Evolutionary conservation across 2,113 vertebrate genomes (phyloP), one percentile per base, ranked within the genome.

Genomic region (Proterorhinus semilunaris): DNA sequence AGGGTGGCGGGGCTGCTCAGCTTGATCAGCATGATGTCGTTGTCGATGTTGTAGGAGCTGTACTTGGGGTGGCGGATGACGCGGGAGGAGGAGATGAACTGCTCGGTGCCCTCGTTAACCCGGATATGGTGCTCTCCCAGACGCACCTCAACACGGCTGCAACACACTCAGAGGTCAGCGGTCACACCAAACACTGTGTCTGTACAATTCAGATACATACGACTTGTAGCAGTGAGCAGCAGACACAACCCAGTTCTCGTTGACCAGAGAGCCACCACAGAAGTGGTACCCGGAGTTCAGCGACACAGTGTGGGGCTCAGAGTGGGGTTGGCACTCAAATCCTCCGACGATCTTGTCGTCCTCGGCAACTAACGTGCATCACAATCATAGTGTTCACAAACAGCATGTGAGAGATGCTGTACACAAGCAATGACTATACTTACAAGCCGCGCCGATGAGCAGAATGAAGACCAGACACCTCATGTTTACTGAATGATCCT

Each of bases 11-110:
- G 80, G 0, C 53, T 9, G 0, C 61, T 16, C 78, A 93, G 76
- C 53, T 92, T 93, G 73, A 94, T 84, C 64, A 94, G 67, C 93
- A 94, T 93, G 86, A 94, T 89, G 91, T 94, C 93, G 0, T 92
- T 90, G 70, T 92, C 82, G 0, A 93, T 80, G 62, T 17, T 75
- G 48, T 47, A 85, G 6, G 74, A 71, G 10, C 81, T 54, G 1
- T 91, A 92, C 15, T 12, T 6, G 0, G 91, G 92, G n/a, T 93
- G 86, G 0, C 69, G 75, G 87, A 91, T 78, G 46, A 85, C 52
- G 0, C 6, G 57, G 0, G 75, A 63, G 0, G 90, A 74, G 0
- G 48, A 0, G 2, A 86, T 77, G 59, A 79, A 74, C 45, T 92
- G 87, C 76, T 92, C 91, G 0, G 64, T 62, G 3, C 81, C 83